These are phyloP conservation scores for Trachelus tabidus DNA, from an alignment of 2,888 invertebrate species.

Conservation along the genomic window DNA sequence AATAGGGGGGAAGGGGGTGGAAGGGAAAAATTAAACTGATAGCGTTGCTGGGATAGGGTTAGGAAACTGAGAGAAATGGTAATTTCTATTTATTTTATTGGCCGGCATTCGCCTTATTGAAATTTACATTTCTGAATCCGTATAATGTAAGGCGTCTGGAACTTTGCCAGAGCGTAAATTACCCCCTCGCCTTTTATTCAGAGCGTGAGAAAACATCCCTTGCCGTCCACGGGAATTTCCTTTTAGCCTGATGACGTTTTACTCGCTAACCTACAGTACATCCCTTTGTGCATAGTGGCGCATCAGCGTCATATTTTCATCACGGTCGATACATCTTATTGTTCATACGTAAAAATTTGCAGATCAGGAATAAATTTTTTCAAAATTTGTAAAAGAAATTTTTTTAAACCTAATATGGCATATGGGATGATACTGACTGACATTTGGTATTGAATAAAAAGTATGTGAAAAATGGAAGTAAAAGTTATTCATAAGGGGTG, in stretches of 20 bases:
- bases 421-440: too few species aligned
- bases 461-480: not conserved
- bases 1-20: not conserved
- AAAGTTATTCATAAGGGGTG: not conserved
- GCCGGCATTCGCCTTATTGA: slow-evolving; percentile 20
- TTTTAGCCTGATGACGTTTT: not conserved
- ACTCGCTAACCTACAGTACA: not conserved
- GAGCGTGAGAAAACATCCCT: not conserved
- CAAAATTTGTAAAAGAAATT: too few species aligned
- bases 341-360: not conserved
- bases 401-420: too few species aligned
- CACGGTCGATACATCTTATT: not conserved
- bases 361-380: too few species aligned
- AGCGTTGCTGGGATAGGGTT: not conserved
- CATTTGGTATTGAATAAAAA: not conserved
- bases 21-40: not conserved
- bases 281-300: not conserved
- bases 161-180: slow-evolving; percentile 22
- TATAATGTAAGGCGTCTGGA: slow-evolving; percentile 22
- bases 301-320: not conserved
- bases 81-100: slow-evolving; percentile 17
- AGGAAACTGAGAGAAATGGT: not conserved
- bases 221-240: not conserved
- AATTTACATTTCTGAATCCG: slow-evolving; percentile 28
- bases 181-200: not conserved